Base-by-base conservation (phyloP, 2,113 vertebrate genomes). In the Erythrocebus patas region DNA sequence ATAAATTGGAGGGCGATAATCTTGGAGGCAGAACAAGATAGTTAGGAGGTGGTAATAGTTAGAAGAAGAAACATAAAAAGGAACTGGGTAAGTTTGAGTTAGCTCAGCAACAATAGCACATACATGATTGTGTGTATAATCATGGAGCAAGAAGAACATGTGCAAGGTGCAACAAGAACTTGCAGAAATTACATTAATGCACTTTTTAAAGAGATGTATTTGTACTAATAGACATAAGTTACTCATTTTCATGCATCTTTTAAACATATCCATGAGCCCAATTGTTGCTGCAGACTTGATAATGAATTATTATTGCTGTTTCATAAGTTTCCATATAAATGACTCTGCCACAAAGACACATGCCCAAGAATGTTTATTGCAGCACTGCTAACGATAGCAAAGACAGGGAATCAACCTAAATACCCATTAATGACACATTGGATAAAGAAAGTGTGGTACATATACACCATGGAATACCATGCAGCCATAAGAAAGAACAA, bases 91-190 rank as follows among this genome's bases (percentile, higher is more conserved):
- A 55, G 38, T 79, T 12, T 64, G 35, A n/a, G 8, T 70, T 73
- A 38, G 38, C 32, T 43, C 25, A 89, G 23, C 6, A 40, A 17
- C 32, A 35, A 16, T 50, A 82, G 35, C 45, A 83, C 3, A 23
- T 9, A 17, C 9, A 0, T 8, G 18, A 59, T 14, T 68, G 11
- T 84, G 57, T 23, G 0, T 23, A 6, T 13, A 59, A 25, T n/a
- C 1, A 2, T 0, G 3, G 17, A 75, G 6, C 4, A 2, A 79
- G 30, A 73, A 73, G 17, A 20, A n/a, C 32, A 25, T 8, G 2
- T 45, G 9, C n/a, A 35, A 43, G 1, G 27, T 10, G 6, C 5
- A 17, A 3, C 1, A 32, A 73, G 48, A 86, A 8, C 9, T 59
- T 66, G 16, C 6, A 55, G 0, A 17, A 52, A 35, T 43, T 10